Conservation (phyloP, 2,113 vertebrate genomes). For the Planiliza haematocheilus region DNA sequence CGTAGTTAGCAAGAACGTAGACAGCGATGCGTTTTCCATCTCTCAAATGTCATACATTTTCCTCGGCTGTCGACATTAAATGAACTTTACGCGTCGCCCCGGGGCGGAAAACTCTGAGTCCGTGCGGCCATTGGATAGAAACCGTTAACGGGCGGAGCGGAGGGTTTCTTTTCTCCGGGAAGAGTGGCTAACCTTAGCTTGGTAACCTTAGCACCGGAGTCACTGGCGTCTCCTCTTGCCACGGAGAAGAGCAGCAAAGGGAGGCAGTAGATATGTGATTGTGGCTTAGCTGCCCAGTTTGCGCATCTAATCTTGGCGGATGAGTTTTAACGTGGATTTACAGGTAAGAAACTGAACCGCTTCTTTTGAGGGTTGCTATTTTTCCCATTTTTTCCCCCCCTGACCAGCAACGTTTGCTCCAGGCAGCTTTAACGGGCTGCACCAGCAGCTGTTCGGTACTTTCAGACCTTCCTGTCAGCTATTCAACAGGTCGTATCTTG, state of each 20-base stretch:
- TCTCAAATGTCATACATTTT: neutral
- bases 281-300: conserved; percentile 21
- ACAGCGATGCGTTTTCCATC: neutral
- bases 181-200: conserved; percentile 64
- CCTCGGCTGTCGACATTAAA: neutral
- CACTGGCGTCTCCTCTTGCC: conserved; percentile 26
- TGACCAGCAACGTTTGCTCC: neutral
- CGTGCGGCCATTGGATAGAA: neutral
- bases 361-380: neutral
- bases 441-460: conserved; percentile 25
- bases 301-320: conserved; percentile 44
- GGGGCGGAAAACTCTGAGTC: neutral
- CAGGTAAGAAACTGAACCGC: conserved; percentile 53
- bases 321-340: conserved; percentile 25
- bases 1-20: conserved; percentile 29
- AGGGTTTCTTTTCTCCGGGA: conserved; percentile 16
- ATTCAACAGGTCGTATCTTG: conserved; percentile 62
- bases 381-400: neutral
- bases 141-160: neutral
- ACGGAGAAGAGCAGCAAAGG: conserved; percentile 35
- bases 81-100: neutral
- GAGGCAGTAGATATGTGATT: conserved; percentile 51
- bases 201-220: conserved; percentile 58
- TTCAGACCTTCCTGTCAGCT: conserved; percentile 6
- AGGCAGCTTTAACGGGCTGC: neutral